These are phyloP conservation scores for Lasaia peninsularis DNA, from an alignment of 1,140 invertebrate genomes.

Conservation along the genomic window DNA sequence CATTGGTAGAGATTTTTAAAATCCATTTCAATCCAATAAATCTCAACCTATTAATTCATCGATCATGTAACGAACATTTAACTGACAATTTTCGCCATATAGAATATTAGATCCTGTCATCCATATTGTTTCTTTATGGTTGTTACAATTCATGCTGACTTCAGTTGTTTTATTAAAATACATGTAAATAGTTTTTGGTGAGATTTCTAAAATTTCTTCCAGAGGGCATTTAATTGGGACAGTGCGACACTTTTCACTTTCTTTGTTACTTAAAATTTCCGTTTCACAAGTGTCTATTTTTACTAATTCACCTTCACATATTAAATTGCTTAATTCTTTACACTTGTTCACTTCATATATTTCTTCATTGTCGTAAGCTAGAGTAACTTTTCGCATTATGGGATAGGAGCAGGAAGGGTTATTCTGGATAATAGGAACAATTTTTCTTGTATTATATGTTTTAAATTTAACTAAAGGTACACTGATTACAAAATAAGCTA, in stretches of 20 bases:
- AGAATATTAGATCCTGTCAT: constrained; percentile 12
- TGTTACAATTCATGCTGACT: too few relatives aligned
- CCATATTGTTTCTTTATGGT: too few relatives aligned
- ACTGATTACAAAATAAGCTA: constrained; percentile 19
- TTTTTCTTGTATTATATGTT: constrained; percentile 18
- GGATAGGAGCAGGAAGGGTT: constrained; percentile 26
- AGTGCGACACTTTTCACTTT: constrained; percentile 19
- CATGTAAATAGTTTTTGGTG: constrained; percentile 21
- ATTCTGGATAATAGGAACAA: constrained; percentile 27
- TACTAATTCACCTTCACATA: constrained; percentile 20
- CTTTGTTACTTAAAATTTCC: constrained; percentile 21
- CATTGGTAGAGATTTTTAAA: too few relatives aligned
- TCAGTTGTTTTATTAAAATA: constrained; percentile 20
- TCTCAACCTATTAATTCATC: too few relatives aligned
- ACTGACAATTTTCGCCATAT: constrained; percentile 13
- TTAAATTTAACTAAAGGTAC: constrained; percentile 3
- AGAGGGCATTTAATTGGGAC: constrained; percentile 21
- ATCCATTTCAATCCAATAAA: too few relatives aligned
- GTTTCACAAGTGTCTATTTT: constrained; percentile 17
- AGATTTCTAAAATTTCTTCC: constrained; percentile 20
- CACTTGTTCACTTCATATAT: constrained; percentile 24
- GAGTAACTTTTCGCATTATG: constrained; percentile 24
- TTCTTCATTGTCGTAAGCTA: constrained; percentile 22
- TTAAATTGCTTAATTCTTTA: constrained; percentile 9
- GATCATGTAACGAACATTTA: too few relatives aligned